Evolutionary conservation across 2,888 invertebrate species (phyloP), one percentile per base, ranked within the genome.

Genomic region (Torymus tubicola): DNA sequence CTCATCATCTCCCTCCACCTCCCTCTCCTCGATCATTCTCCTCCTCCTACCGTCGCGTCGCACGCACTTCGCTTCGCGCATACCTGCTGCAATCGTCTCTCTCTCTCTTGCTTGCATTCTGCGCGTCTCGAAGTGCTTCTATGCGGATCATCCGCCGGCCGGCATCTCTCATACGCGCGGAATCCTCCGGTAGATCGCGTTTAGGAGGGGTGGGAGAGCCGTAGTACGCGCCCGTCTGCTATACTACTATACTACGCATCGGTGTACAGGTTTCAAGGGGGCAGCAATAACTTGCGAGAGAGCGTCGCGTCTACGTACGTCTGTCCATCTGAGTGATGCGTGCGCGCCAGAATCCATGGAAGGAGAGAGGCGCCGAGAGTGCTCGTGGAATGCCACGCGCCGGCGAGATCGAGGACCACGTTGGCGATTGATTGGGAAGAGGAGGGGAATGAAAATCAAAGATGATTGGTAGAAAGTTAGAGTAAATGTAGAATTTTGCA

Each of bases 131-230:
- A 63, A 31, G 31, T 10, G 72, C 78, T 76, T 72, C 73, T 77
- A 77, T 77, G 81, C 73, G 77, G 68, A 81, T 81, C 50, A 81
- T 81, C 68, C 80, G 52, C 50, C 31, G 50, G 42, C 63, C 69
- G 68, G 74, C 55, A 81, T 81, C 71, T 68, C 78, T 52, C 71
- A 65, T 14, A 79, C 78, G 79, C 55, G 12, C 24, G 81, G 81
- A 81, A 81, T 81, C 63, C 75, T 52, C 18, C 64, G 13, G 31
- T 12, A 64, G 67, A 52, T 55, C 31, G 31, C 50, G 2, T 12
- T 50, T 14, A 16, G 16, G 69, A 42, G 11, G 8, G 72, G 72
- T 72, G 75, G 74, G 68, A 61, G 77, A 82, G 77, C 42, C 73
- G 72, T 63, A 60, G 74, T 24, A 24, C 24, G 24, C 24, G 24